Evolutionary conservation across 2,797 vertebrate genomes (phyloP).

Genomic region (Lutjanus campechanus): DNA sequence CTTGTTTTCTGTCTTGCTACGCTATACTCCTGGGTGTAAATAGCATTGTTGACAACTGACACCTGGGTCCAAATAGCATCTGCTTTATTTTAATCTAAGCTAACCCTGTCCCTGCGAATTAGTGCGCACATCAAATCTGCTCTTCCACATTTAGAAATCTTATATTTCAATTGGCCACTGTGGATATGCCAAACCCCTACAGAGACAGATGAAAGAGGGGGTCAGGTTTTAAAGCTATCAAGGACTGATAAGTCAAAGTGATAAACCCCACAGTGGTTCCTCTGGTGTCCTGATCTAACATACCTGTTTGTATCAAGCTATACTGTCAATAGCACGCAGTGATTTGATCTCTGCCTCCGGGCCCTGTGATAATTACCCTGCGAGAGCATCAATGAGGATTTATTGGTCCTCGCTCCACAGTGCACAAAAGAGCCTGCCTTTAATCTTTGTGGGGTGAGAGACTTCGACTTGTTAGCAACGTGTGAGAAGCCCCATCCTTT

Average conservation of each 20-base stretch:
- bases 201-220: constrained; percentile 48
- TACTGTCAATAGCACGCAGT: constrained; percentile 74
- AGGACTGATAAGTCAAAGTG: constrained; percentile 75
- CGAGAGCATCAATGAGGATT: constrained; percentile 80
- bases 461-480: constrained; percentile 75
- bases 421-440: constrained; percentile 78
- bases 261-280: constrained; percentile 61
- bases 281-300: constrained; percentile 60
- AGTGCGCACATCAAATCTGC: constrained; percentile 1
- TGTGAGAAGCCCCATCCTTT: constrained; percentile 63
- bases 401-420: constrained; percentile 74
- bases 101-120: not conserved
- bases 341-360: constrained; percentile 83
- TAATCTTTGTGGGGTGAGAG: constrained; percentile 80
- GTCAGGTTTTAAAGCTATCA: constrained; percentile 61
- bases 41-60: no score
- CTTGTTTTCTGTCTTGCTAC: no score
- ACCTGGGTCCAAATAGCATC: no score
- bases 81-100: not conserved
- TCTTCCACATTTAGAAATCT: constrained; percentile 35
- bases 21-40: no score
- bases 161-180: constrained; percentile 38
- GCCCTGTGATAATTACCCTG: constrained; percentile 83
- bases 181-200: constrained; percentile 35
- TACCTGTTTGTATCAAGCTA: constrained; percentile 80